Evolutionary conservation across 1,140 invertebrate species (phyloP), one percentile per base, ranked within the genome.

Genomic region (Dinothrombium tinctorium): DNA sequence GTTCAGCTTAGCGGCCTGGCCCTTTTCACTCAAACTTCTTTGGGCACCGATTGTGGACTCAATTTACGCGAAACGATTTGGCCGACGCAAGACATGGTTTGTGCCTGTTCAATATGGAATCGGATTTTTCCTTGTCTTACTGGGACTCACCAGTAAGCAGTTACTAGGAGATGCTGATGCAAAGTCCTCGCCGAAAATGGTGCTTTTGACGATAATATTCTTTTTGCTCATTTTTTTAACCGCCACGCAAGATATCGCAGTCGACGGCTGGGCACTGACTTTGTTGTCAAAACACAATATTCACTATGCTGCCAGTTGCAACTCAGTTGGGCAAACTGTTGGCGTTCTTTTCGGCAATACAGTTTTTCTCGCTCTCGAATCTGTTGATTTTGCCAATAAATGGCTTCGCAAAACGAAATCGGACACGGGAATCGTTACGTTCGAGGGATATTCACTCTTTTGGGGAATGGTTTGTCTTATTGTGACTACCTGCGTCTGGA

Each of bases 261-360:
- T 99, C 1, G 94, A 99, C 69, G 94, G 94, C 3, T 99, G 94
- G 94, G 92, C 92, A 2, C 61, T 99, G 1, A 98, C 92, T 2
- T 96, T 99, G 82, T 62, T 99, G 3, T 82, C 87, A 56, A 77
- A 74, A 68, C 55, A 59, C 40, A 98, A 98, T 64, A 83, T 98
- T 25, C 86, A 83, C n/a, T 89, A 96, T 63, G 94, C 92, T 7
- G 95, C 89, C 9, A 98, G 90, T 0, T 98, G 94, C 56, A 99
- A 99, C 55, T 81, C 79, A 51, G 86, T 96, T 8, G 94, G 94
- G 14, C 92, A 99, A 65, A 96, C 89, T 0, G 78, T 84, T 41
- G 94, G 94, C 1, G 94, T 83, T 59, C 96, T 98, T 55, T 60
- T 98, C 2, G 92, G 94, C 26, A 95, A 95, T 64, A 83, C 96